Base-by-base conservation (phyloP, 1,140 invertebrate genomes). In the Polypedilum vanderplanki region DNA sequence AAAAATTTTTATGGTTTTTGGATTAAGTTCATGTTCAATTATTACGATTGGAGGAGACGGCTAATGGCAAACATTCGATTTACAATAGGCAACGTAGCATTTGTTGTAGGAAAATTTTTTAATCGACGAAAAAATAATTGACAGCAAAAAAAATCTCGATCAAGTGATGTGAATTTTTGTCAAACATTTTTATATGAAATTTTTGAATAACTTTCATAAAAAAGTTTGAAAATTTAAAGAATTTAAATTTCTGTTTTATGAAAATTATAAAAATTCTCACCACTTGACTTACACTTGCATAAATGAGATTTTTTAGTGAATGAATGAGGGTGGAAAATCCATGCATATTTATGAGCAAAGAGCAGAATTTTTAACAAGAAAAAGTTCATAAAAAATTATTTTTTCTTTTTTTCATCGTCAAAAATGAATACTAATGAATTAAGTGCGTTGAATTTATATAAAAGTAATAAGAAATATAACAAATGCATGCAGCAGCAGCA, bases 81-180 rank as follows among this genome's bases (percentile, higher is more conserved):
- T 57, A 57, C 46, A 57, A 57, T 57, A 57, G 46, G 46, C 46
- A 57, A 57, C 46, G 12, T 57, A 57, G 46, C 46, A 57, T 57
- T 57, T 57, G 46, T 57, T 57, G 46, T 57, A 57, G 46, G 46
- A 57, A 57, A 57, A n/a, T 57, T 57, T 57, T 57, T 57, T 57
- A 57, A 57, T 57, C 46, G 46, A 57, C 46, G 46, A 57, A 57
- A 57, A 57, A n/a, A 57, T 57, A 57, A 57, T 57, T 57, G n/a
- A 57, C n/a, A n/a, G 12, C 46, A 57, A 33, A 33, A 33, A n/a
- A n/a, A n/a, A n/a, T n/a, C n/a, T n/a, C n/a, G n/a, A n/a, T n/a
- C n/a, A n/a, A n/a, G n/a, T n/a, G n/a, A n/a, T n/a, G n/a, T n/a
- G n/a, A n/a, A n/a, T n/a, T n/a, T n/a, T n/a, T n/a, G n/a, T n/a